Conservation (phyloP, 1,140 invertebrate genomes). For the Dendroctonus valens region DNA sequence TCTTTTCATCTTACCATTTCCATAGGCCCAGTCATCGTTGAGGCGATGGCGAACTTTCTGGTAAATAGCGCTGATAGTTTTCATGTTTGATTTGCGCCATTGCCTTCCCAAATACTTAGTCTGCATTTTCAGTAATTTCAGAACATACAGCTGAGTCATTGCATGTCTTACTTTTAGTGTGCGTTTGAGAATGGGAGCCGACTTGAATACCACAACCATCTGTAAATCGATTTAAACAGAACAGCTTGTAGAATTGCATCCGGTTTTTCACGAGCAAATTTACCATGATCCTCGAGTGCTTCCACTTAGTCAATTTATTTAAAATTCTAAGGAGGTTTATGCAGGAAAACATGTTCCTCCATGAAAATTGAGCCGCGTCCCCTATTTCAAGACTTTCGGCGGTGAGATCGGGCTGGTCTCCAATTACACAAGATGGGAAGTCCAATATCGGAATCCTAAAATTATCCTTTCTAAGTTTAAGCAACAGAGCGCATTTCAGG, state of each 20-base stretch:
- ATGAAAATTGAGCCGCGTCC: slow-evolving; percentile 85
- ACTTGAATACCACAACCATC: slow-evolving; percentile 99
- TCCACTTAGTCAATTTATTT: slow-evolving; percentile 99
- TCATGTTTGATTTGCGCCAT: slow-evolving; percentile 99
- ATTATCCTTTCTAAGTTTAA: not conserved
- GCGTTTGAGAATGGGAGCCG: slow-evolving; percentile 95
- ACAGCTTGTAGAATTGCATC: not conserved
- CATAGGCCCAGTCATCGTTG: slow-evolving; percentile 99
- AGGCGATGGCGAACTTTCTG: slow-evolving; percentile 92
- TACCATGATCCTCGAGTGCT: slow-evolving; percentile 97
- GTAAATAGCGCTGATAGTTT: slow-evolving; percentile 98
- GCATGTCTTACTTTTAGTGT: slow-evolving; percentile 94
- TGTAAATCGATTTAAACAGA: slow-evolving; percentile 42
- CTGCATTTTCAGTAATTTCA: slow-evolving; percentile 99
- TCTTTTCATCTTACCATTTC: slow-evolving; percentile 69
- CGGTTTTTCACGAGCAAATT: slow-evolving; percentile 22
- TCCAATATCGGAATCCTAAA: slow-evolving; percentile 86
- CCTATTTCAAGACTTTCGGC: slow-evolving; percentile 85
- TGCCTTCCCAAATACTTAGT: slow-evolving; percentile 98
- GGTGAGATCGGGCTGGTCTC: slow-evolving; percentile 92
- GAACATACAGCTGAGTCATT: slow-evolving; percentile 97
- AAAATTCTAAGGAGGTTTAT: slow-evolving; percentile 96
- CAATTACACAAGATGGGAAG: slow-evolving; percentile 95
- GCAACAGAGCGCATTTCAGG: no score
- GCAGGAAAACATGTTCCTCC: slow-evolving; percentile 98